Base-by-base conservation (phyloP, 2,797 vertebrate species). In the Leucoraja ocellata region DNA sequence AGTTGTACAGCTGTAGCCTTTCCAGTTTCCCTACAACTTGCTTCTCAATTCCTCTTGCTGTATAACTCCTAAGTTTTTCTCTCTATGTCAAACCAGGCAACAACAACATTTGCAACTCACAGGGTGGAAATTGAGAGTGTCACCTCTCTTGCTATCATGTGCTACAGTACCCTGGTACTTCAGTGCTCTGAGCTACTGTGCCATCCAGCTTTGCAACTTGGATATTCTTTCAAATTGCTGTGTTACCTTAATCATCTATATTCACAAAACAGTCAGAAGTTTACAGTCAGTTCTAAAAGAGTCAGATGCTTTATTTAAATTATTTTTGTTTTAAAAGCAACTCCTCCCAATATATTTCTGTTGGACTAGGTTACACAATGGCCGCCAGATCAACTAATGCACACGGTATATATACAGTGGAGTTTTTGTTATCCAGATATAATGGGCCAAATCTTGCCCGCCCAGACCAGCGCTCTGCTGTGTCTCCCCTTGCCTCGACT, bases 251-350 rank as follows among this genome's bases (percentile, higher is more conserved):
- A 92, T 74, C 68, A 3, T 46, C 68, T 58, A 54, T 13, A 28
- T 76, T 92, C 71, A n/a, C 36, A 68, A 25, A 58, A 13, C 71
- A 92, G 25, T 88, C 84, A 88, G 80, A 83, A 88, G 84, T 88
- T 16, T 68, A 65, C 10, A 68, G 84, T 68, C 63, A 36, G n/a
- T 88, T 88, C n/a, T 68, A 68, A 88, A 21, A 36, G 13, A n/a
- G 14, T 39, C 84, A 21, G 2, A 16, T 88, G 18, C 14, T 68
- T 36, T 32, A 65, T 88, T 13, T 7, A 68, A 68, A 68, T 32
- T 32, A 28, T 32, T 68, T 28, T 86, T 86, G 11, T 54, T 54
- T 78, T 78, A 11, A 86, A 86, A 84, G 3, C 21, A 25, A 9
- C 46, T 63, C 14, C 71, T 74, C 23, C 25, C 63, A 68, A 63